Percentiles rank a stretch among this genome's conserved stretches.
Evolutionary conservation across 1,140 invertebrate genomes (phyloP).

Genomic region (Drosophila pruinosa): DNA sequence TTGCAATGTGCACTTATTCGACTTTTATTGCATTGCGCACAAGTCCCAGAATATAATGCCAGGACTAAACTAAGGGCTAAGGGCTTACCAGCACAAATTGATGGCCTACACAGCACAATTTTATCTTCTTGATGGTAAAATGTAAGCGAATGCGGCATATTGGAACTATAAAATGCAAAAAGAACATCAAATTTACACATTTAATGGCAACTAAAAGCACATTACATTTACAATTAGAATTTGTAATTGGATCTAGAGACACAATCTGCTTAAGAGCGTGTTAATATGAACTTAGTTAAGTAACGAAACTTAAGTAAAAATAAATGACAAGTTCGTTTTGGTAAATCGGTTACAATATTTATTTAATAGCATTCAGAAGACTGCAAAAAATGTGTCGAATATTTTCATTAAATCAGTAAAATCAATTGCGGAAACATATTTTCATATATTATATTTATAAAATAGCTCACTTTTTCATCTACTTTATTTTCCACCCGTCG

Average conservation of each 20-base stretch:
- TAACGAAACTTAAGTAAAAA: no score
- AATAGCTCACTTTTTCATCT: not conserved
- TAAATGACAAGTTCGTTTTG: no score
- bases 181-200: conserved; percentile 1
- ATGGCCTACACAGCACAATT: conserved; percentile 16
- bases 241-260: conserved; percentile 7
- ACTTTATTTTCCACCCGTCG: not conserved
- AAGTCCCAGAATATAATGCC: conserved; percentile 21
- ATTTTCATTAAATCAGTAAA: no score
- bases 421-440: no score
- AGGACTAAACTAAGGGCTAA: conserved; percentile 16
- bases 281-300: no score
- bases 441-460: no score
- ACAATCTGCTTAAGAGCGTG: no score
- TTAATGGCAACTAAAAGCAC: conserved; percentile 36
- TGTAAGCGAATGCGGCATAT: conserved; percentile 32
- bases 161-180: not conserved
- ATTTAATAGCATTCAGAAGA: no score
- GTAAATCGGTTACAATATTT: no score
- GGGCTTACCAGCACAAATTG: conserved; percentile 35
- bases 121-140: conserved; percentile 39
- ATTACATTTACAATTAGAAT: not conserved
- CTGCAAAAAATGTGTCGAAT: no score
- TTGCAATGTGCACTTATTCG: conserved; percentile 34
- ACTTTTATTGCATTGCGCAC: conserved; percentile 34